Evolutionary conservation across 2,888 invertebrate species (phyloP).

Genomic region (Protonemura montana): DNA sequence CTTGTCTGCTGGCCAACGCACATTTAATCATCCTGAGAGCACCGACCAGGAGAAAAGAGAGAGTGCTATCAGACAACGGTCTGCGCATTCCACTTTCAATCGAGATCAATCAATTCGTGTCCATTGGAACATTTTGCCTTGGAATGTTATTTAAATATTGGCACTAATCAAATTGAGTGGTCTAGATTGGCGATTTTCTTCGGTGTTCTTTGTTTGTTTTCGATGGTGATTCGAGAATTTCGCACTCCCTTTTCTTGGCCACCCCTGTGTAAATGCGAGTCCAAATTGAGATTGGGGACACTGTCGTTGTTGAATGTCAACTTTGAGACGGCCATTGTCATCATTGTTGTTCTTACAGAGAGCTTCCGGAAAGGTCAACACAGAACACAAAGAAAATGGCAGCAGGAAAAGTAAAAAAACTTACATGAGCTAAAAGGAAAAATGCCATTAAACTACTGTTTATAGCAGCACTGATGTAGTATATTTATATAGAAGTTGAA

Average conservation of each 20-base stretch:
- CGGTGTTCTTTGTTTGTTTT: background rate
- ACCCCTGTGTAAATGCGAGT: background rate
- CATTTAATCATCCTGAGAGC: constrained; percentile 3
- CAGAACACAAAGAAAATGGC: background rate
- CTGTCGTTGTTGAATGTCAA: background rate
- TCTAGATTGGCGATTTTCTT: background rate
- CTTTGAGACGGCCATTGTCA: background rate
- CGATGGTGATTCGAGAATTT: background rate
- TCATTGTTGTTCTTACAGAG: constrained; percentile 7
- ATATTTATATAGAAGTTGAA: constrained; percentile 8
- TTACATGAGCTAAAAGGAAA: background rate
- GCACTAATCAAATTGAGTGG: background rate
- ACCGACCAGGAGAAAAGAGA: background rate
- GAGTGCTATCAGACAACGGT: background rate
- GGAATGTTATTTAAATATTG: background rate
- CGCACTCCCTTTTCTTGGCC: background rate
- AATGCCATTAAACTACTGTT: background rate
- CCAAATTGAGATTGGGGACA: background rate
- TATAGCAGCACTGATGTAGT: constrained; percentile 7
- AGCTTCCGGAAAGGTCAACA: constrained; percentile 4
- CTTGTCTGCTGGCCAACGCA: background rate
- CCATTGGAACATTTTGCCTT: background rate
- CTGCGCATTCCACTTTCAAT: background rate
- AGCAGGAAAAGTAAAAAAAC: background rate
- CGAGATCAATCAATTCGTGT: background rate